Conservation (phyloP, 2,797 vertebrate species). For the Pseudochirops cupreus region DNA sequence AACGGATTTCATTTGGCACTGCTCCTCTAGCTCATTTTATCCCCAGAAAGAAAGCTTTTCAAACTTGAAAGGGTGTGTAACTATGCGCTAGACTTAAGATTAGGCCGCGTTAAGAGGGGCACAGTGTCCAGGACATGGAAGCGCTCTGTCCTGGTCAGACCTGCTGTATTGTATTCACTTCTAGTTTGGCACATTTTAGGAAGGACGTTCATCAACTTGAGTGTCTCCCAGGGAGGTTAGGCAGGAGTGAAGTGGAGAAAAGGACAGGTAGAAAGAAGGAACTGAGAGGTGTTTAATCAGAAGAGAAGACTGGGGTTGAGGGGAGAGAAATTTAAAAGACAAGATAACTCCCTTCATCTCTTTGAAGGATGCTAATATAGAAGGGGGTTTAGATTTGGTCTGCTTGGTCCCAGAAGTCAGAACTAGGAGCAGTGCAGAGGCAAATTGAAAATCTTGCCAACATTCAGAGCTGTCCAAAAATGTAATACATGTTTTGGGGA, state of each 20-base stretch:
- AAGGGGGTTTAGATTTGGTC: background rate
- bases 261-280: background rate
- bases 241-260: background rate
- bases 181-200: background rate
- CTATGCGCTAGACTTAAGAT: background rate
- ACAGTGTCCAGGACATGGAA: background rate
- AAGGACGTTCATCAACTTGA: background rate
- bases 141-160: background rate
- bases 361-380: background rate
- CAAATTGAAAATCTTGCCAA: background rate
- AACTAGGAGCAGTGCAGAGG: background rate
- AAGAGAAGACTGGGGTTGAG: background rate
- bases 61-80: background rate
- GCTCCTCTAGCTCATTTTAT: background rate
- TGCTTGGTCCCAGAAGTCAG: background rate
- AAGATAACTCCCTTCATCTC: background rate
- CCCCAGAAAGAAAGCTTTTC: conserved; percentile 51
- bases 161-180: background rate
- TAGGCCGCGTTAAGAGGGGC: conserved; percentile 42
- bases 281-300: background rate
- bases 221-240: background rate
- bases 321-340: background rate
- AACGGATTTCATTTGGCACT: conserved; percentile 1
- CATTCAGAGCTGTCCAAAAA: background rate
- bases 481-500: background rate